phyloP scores from a whole-genome alignment of 2,797 vertebrate genomes.

The Pristis pectinata region DNA sequence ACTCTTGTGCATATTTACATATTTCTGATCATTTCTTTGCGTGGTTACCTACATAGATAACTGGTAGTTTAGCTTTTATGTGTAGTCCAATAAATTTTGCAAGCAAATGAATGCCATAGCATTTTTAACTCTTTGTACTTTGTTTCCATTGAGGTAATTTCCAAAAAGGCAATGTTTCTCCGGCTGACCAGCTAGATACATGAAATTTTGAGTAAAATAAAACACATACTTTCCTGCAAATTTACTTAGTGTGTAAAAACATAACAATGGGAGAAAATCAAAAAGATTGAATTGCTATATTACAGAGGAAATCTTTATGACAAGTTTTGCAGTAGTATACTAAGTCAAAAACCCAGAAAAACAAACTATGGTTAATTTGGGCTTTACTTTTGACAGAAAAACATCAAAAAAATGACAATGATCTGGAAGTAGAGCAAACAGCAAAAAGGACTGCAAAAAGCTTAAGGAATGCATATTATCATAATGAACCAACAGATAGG shows the following conservation, averaged over 20 bases:
- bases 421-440: background rate
- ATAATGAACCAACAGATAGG: background rate
- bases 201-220: background rate
- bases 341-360: background rate
- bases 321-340: background rate
- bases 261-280: background rate
- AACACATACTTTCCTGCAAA: background rate
- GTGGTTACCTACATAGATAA: background rate
- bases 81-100: background rate
- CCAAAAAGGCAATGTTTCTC: background rate
- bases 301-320: background rate
- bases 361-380: background rate
- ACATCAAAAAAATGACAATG: background rate
- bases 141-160: background rate
- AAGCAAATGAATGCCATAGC: background rate
- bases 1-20: background rate
- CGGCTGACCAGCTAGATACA: background rate
- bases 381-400: background rate
- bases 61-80: background rate
- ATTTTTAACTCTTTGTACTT: background rate
- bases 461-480: background rate
- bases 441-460: background rate
- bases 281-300: background rate
- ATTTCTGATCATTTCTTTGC: background rate
- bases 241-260: background rate